A percentile compares a stretch with the other conserved stretches of the same genome.
phyloP scores from a whole-genome alignment of 2,113 vertebrate species.

The Rhombomys opimus region DNA sequence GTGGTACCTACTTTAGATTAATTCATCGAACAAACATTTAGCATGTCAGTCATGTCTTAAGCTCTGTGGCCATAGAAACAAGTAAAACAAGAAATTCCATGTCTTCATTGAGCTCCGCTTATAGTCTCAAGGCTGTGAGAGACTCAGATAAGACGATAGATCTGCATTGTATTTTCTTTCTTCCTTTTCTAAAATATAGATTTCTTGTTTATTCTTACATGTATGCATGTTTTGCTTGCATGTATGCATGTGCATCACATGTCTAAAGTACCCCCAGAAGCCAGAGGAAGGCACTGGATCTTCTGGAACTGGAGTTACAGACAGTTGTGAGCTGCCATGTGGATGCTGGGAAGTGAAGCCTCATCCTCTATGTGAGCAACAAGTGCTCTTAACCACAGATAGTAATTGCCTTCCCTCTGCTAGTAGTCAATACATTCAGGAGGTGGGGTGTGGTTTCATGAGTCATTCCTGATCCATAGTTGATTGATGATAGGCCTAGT shows the following conservation, averaged over 20 bases:
- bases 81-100: neutral
- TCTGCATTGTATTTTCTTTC: neutral
- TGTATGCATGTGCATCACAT: neutral
- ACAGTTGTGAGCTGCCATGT: neutral
- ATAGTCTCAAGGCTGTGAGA: neutral
- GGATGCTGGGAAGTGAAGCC: neutral
- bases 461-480: neutral
- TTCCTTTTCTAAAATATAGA: neutral
- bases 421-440: neutral
- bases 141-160: neutral
- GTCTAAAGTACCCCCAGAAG: neutral
- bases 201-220: neutral
- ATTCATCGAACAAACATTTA: neutral
- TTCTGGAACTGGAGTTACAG: neutral
- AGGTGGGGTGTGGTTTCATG: neutral
- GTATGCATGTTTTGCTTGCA: neutral
- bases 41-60: neutral
- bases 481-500: neutral
- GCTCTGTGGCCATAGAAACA: neutral
- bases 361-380: neutral
- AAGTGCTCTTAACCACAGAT: neutral
- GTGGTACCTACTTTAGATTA: neutral
- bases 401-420: neutral
- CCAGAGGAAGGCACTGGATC: neutral
- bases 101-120: neutral